These are phyloP conservation scores for Harpalus rufipes DNA, from an alignment of 2,888 invertebrate species.

Conservation along the genomic window DNA sequence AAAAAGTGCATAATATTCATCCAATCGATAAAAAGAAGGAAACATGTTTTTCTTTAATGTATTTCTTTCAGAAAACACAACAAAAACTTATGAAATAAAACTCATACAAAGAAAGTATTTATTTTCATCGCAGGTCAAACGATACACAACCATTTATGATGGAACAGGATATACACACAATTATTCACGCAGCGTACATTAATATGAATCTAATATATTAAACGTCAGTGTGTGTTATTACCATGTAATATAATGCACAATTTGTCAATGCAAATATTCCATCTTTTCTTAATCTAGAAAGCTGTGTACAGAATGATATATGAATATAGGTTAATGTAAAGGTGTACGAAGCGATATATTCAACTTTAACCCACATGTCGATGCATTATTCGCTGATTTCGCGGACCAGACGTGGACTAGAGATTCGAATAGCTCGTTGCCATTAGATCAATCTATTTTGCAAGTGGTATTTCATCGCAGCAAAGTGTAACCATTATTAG, in stretches of 20 bases:
- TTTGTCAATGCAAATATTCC: slow-evolving; percentile 33
- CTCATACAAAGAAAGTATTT: neutral
- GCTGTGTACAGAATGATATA: slow-evolving; percentile 39
- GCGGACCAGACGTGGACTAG: slow-evolving; percentile 28
- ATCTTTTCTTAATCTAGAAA: slow-evolving; percentile 43
- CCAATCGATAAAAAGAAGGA: neutral
- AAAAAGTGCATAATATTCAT: neutral
- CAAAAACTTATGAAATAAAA: neutral
- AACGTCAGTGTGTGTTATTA: neutral
- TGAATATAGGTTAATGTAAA: slow-evolving; percentile 64
- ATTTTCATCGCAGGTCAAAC: neutral
- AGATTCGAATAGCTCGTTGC: slow-evolving; percentile 48
- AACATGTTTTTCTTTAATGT: neutral
- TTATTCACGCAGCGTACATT: neutral
- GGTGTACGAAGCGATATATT: slow-evolving; percentile 25
- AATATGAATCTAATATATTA: neutral
- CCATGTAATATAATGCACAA: slow-evolving; percentile 28
- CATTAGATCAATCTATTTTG: slow-evolving; percentile 51
- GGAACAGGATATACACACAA: neutral
- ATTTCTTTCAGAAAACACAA: neutral
- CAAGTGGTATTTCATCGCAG: neutral
- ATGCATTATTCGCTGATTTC: slow-evolving; percentile 39
- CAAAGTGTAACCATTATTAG: too few relatives aligned
- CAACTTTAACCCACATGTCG: slow-evolving; percentile 57
- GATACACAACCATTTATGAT: neutral